Evolutionary conservation across 2,888 invertebrate species (phyloP).

Genomic region (Campoletis raptor): DNA sequence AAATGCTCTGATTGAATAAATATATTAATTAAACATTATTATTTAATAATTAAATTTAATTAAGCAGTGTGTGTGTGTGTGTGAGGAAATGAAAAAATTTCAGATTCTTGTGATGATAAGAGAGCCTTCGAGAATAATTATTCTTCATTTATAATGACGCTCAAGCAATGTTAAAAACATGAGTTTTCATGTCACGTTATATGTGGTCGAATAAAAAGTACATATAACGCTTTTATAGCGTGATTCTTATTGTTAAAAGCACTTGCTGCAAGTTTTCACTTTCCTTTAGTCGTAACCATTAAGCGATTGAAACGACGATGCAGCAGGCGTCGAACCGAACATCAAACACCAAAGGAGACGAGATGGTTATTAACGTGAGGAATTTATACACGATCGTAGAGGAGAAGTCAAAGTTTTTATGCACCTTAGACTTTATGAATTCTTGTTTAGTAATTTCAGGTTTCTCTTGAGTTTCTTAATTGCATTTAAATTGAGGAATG

Average conservation of each 20-base stretch:
- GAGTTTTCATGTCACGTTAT: not conserved
- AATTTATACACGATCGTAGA: constrained; percentile 40
- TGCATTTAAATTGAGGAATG: not conserved
- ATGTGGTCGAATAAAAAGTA: not conserved
- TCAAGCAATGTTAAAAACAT: not conserved
- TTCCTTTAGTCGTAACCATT: constrained; percentile 4
- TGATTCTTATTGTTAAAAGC: constrained; percentile 4
- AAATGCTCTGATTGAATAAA: not conserved
- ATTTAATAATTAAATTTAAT: not conserved
- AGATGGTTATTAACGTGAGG: constrained; percentile 27
- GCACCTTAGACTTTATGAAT: not conserved
- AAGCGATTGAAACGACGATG: constrained; percentile 26
- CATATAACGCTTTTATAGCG: not conserved
- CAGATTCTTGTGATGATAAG: not conserved
- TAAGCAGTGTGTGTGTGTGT: not conserved
- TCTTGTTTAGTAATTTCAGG: not conserved
- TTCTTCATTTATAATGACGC: not conserved
- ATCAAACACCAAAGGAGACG: constrained; percentile 28
- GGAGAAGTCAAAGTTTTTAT: not conserved
- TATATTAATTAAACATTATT: not conserved
- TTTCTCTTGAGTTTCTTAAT: not conserved
- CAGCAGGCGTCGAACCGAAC: constrained; percentile 16
- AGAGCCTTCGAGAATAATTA: not conserved
- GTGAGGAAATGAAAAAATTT: not conserved
- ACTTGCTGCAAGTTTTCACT: not conserved